A percentile compares a stretch with the other conserved stretches of the same genome.
phyloP scores from a whole-genome alignment of 2,113 vertebrate genomes.

The Platichthys flesus region DNA sequence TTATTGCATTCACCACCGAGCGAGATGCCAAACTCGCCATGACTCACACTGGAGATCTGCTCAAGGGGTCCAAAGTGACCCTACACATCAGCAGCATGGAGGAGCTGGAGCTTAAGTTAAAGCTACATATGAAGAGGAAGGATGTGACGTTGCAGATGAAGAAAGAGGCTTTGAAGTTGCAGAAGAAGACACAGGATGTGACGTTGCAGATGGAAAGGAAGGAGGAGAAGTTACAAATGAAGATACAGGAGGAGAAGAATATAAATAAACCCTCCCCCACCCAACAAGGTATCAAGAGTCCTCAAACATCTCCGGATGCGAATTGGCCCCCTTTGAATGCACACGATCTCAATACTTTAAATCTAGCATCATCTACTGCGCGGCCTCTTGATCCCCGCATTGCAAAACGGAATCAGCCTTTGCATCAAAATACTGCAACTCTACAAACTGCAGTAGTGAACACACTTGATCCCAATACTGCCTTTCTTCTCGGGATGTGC shows the following conservation, averaged over 20 bases:
- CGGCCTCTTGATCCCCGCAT: background rate
- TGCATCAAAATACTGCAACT: slow-evolving; percentile 40
- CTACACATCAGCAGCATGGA: slow-evolving; percentile 90
- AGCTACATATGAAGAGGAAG: slow-evolving; percentile 76
- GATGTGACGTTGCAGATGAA: background rate
- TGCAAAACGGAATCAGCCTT: background rate
- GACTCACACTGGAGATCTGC: slow-evolving; percentile 83
- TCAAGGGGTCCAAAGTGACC: slow-evolving; percentile 86
- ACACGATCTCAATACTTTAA: background rate
- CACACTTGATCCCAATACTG: slow-evolving; percentile 35
- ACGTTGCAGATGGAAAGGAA: background rate
- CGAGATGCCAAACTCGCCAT: slow-evolving; percentile 90
- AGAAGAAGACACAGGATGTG: too few species aligned
- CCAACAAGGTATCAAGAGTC: background rate
- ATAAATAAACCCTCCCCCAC: slow-evolving; percentile 27
- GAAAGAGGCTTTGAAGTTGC: background rate
- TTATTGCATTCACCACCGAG: slow-evolving; percentile 92
- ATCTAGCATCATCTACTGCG: background rate
- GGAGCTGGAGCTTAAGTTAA: slow-evolving; percentile 89
- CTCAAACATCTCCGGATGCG: slow-evolving; percentile 38
- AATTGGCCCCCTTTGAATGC: background rate
- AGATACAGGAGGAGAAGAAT: background rate
- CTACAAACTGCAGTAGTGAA: background rate
- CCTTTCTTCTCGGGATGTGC: slow-evolving; percentile 58
- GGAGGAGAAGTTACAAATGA: too few species aligned